A percentile compares a stretch with the other conserved stretches of the same genome.
Conservation (phyloP, 2,113 vertebrate genomes). For the Helogale parvula region DNA sequence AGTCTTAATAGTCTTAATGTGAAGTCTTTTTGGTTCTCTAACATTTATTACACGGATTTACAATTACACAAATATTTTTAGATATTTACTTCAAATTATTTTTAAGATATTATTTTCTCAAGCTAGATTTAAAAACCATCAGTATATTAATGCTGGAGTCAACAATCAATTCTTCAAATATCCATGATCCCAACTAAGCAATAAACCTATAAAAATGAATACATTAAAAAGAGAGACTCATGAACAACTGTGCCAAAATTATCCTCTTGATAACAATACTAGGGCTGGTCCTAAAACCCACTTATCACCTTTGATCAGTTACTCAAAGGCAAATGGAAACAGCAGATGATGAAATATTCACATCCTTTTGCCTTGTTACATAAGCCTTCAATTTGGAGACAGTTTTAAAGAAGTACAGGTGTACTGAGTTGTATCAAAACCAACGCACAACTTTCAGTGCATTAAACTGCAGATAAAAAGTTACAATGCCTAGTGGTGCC, state of each 20-base stretch:
- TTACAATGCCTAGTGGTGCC: neutral
- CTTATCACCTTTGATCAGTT: neutral
- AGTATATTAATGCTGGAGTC: neutral
- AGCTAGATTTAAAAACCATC: slow-evolving; percentile 2
- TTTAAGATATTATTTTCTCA: neutral
- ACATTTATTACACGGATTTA: neutral
- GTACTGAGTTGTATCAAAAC: neutral
- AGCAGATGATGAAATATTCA: neutral
- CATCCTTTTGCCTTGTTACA: neutral
- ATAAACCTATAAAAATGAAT: neutral
- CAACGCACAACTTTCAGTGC: neutral
- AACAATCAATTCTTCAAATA: slow-evolving; percentile 9
- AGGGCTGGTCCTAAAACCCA: neutral
- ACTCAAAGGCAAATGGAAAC: neutral
- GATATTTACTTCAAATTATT: neutral
- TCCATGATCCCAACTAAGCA: neutral
- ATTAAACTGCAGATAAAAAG: neutral
- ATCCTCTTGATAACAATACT: neutral
- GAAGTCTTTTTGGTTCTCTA: neutral
- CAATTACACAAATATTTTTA: neutral
- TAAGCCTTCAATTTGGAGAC: neutral
- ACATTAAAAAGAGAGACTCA: neutral
- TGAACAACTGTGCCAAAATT: neutral
- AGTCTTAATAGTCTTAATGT: neutral
- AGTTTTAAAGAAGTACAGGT: neutral